phyloP scores from a whole-genome alignment of 2,888 invertebrate genomes.

The Idaea dimidiata region DNA sequence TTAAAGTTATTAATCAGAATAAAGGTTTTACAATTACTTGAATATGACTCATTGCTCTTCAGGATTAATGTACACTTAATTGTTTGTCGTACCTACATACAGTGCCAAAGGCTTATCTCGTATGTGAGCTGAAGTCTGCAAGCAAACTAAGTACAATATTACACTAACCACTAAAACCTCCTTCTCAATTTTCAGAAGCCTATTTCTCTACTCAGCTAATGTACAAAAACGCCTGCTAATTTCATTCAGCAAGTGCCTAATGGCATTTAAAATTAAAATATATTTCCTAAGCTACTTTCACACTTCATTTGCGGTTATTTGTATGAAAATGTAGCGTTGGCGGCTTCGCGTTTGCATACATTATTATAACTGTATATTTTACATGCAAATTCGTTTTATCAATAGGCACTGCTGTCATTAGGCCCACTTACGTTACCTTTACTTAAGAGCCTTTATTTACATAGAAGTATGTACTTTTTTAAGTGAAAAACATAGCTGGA shows the following conservation, averaged over 20 bases:
- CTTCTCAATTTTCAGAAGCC: too few relatives aligned
- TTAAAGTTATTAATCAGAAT: too few relatives aligned
- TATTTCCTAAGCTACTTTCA: background rate
- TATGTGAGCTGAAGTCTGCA: too few relatives aligned
- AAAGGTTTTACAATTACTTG: too few relatives aligned
- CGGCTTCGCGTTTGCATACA: background rate
- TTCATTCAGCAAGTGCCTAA: background rate
- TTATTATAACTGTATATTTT: background rate
- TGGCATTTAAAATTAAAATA: background rate
- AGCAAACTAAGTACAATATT: too few relatives aligned
- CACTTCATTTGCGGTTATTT: background rate
- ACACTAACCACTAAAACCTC: too few relatives aligned
- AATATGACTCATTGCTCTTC: too few relatives aligned
- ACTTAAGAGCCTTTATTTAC: background rate
- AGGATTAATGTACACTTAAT: too few relatives aligned
- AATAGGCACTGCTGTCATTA: conserved; percentile 4
- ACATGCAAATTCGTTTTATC: background rate
- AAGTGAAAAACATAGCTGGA: too few relatives aligned
- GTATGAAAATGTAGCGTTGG: background rate
- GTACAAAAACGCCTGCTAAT: background rate
- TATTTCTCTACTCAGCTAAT: background rate
- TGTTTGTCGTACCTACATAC: too few relatives aligned
- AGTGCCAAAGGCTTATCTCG: too few relatives aligned
- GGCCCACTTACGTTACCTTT: background rate
- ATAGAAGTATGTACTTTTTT: background rate